Evolutionary conservation across 1,140 invertebrate genomes (phyloP), one percentile per base, ranked within the genome.

Genomic region (Drosophila triauraria): DNA sequence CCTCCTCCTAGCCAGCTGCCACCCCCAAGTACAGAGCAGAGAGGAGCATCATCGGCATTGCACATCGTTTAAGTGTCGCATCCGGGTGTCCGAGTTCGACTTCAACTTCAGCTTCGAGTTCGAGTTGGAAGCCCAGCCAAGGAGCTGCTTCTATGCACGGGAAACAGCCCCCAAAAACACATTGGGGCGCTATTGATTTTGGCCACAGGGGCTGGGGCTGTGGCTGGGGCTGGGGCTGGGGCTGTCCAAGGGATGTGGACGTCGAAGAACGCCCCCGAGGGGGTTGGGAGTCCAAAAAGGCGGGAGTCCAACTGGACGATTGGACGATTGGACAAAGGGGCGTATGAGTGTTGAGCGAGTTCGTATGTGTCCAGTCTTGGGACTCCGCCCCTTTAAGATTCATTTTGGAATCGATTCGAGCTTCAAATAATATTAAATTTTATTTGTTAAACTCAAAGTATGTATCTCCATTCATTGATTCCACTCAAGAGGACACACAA

Each of bases 51-150:
- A 56, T 57, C 50, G 77, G 69, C 75, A 65, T 68, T 56, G 72
- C 75, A 78, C 84, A 88, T 61, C 85, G 85, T 88, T 88, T 88
- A 88, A 88, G 84, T 88, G 84, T 79, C 85, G 84, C 85, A 88
- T 88, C 84, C 84, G 84, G 85, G 71, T 79, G 77, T 79, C 77
- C 71, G 69, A 61, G 70, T 51, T 61, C 70, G 67, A 72, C 67
- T 70, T 65, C 54, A 57, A 57, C 54, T 43, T 54, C 35, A 68
- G 47, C 64, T 47, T 44, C 56, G 59, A 62, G 46, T 58, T 35
- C 32, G 32, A 35, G 58, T 43, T 53, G 57, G 32, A 35, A 10
- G 8, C 32, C 32, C 32, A 10, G 32, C 9, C 6, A 30, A 30
- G 27, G 27, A 35, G 32, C 32, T 35, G 1, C 32, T 2, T 32